Percentiles rank a stretch among this genome's conserved stretches.
Evolutionary conservation across 1,140 invertebrate genomes (phyloP).

Genomic region (Drosophila serrata): DNA sequence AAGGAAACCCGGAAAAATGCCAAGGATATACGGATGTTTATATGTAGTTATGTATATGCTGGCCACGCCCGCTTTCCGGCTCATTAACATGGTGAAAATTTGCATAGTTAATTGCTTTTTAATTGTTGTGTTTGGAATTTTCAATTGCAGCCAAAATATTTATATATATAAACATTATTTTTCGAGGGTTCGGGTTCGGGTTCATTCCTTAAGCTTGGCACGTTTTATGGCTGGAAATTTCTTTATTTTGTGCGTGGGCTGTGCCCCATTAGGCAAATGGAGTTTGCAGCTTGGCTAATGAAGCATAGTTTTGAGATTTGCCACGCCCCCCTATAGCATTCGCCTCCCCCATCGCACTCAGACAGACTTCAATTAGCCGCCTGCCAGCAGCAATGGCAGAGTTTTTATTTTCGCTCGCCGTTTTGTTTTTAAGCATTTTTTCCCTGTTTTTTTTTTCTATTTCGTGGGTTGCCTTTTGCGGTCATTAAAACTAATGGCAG

Average conservation of each 20-base stretch:
- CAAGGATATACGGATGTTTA: not conserved
- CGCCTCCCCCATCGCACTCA: slow-evolving; percentile 4
- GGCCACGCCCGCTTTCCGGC: slow-evolving; percentile 20
- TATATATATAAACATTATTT: slow-evolving; percentile 1
- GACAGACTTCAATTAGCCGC: slow-evolving; percentile 71
- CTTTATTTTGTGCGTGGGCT: slow-evolving; percentile 23
- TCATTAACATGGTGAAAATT: slow-evolving; percentile 51
- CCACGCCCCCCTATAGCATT: slow-evolving; percentile 11
- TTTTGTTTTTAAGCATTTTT: slow-evolving; percentile 41
- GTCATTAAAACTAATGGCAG: slow-evolving; percentile 74
- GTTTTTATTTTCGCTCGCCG: slow-evolving; percentile 48
- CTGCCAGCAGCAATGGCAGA: slow-evolving; percentile 38
- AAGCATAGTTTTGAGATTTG: slow-evolving; percentile 74
- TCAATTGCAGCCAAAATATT: slow-evolving; percentile 48
- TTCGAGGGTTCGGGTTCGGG: not conserved
- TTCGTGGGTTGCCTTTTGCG: slow-evolving; percentile 40
- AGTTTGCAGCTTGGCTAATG: slow-evolving; percentile 64
- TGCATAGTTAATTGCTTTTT: slow-evolving; percentile 74
- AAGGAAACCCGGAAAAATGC: slow-evolving; percentile 6
- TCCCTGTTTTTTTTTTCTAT: slow-evolving; percentile 1
- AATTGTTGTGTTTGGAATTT: slow-evolving; percentile 66
- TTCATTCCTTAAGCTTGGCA: slow-evolving; percentile 58
- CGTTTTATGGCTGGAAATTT: slow-evolving; percentile 59
- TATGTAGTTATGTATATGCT: not conserved
- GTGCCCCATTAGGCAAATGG: slow-evolving; percentile 69